Evolutionary conservation across 2,888 invertebrate species (phyloP), one percentile per base, ranked within the genome.

Genomic region (Oscheius onirici): DNA sequence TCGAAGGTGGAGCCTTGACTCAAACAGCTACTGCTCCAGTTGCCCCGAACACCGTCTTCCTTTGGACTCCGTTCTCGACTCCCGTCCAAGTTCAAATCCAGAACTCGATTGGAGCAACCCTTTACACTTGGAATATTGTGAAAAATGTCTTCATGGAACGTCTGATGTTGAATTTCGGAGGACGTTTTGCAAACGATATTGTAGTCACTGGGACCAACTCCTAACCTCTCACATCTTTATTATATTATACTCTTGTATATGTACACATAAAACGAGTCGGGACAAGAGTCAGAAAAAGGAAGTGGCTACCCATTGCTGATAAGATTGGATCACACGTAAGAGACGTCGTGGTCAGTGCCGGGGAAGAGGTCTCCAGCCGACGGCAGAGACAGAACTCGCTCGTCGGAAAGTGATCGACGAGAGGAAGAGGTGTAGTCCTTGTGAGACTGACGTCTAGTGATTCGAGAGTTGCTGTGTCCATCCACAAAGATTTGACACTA

Each of bases 41-140:
- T 8, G 40, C 67, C 5, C 22, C 40, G 17, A 20, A 57, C 17
- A 51, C 55, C 8, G 46, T 15, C 17, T 57, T 67, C 41, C 13
- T 22, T 15, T 78, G 73, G 57, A 67, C 66, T 6, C 69, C 79
- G 1, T 79, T 75, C 63, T 67, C 71, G 6, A 22, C 51, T 54
- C 34, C 46, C 1, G 43, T 70, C 0, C 51, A 70, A 28, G 70
- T 70, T 2, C 15, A n/a, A 34, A 17, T 70, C 0, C 52, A 51
- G 5, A 70, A 70, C 24, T 63, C 63, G 11, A 52, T 57, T 34
- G 76, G 71, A 57, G 68, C 75, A 11, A 76, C 74, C 54, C 58
- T 78, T 17, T 82, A 76, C 75, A 79, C 76, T 46, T 81, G 80
- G 80, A 82, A 80, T 46, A 77, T 82, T 43, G 82, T 79, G 1